A percentile compares a stretch with the other conserved stretches of the same genome.
phyloP scores from a whole-genome alignment of 2,797 vertebrate genomes.

The Cyclopterus lumpus region DNA sequence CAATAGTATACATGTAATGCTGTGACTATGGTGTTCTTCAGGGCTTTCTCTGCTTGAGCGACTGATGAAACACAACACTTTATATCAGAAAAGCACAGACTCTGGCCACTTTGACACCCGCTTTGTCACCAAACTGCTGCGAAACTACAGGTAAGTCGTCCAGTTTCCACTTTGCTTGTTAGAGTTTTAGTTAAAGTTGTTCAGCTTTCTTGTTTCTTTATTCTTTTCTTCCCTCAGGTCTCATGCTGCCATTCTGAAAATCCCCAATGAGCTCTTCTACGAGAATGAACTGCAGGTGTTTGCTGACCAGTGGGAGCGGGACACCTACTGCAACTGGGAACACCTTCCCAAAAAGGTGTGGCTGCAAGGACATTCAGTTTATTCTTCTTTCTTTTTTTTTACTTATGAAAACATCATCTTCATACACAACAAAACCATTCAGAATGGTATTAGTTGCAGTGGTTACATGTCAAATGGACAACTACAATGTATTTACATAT shows the following conservation, averaged over 20 bases:
- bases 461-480: neutral
- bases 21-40: conserved; percentile 57
- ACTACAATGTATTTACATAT: neutral
- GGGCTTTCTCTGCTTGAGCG: conserved; percentile 91
- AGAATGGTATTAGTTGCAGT: neutral
- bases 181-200: conserved; percentile 5
- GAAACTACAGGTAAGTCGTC: conserved; percentile 90
- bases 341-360: conserved; percentile 86
- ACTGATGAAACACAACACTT: conserved; percentile 86
- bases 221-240: conserved; percentile 81
- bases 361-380: neutral
- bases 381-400: neutral
- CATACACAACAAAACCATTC: neutral
- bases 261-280: conserved; percentile 92
- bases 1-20: neutral
- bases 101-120: conserved; percentile 77
- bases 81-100: conserved; percentile 85
- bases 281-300: conserved; percentile 88
- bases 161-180: neutral
- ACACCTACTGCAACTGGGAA: conserved; percentile 88
- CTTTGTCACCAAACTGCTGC: conserved; percentile 93
- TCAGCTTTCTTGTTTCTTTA: neutral
- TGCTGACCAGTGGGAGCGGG: conserved; percentile 75
- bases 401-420: neutral
- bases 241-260: conserved; percentile 88